Percentiles rank a stretch among this genome's conserved stretches.
Conservation (phyloP, 2,888 invertebrate genomes). For the Pyrgus malvae region DNA sequence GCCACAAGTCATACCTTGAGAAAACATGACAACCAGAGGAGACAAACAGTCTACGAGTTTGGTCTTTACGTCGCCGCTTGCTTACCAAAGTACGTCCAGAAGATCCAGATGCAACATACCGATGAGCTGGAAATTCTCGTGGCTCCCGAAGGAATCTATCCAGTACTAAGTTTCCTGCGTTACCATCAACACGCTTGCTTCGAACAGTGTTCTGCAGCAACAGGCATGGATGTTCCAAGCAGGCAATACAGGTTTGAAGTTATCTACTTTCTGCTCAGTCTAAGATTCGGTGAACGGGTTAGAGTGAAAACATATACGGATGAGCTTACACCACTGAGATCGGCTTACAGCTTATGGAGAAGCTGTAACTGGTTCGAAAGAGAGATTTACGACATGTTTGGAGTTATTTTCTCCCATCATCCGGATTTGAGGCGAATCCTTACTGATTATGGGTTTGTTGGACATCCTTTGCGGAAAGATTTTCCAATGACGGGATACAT, state of each 20-base stretch:
- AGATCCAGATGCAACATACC: constrained; percentile 63
- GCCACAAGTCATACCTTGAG: constrained; percentile 50
- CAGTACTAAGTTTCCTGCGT: constrained; percentile 58
- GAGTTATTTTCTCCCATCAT: constrained; percentile 65
- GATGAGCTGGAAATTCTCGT: constrained; percentile 66
- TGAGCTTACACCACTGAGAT: constrained; percentile 65
- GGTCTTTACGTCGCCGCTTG: constrained; percentile 69
- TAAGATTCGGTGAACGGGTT: constrained; percentile 53
- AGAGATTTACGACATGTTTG: constrained; percentile 72
- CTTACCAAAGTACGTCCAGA: constrained; percentile 69
- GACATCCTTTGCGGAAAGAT: constrained; percentile 72
- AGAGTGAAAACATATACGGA: constrained; percentile 70
- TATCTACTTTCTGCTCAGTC: constrained; percentile 55
- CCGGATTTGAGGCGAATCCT: constrained; percentile 69
- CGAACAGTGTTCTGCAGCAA: constrained; percentile 51
- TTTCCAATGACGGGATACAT: constrained; percentile 68
- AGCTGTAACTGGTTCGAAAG: constrained; percentile 57
- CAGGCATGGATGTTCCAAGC: constrained; percentile 67
- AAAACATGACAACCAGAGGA: constrained; percentile 54
- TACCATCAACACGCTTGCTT: constrained; percentile 69
- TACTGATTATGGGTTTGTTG: constrained; percentile 70
- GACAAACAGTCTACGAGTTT: constrained; percentile 65
- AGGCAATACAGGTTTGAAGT: constrained; percentile 66
- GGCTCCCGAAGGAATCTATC: constrained; percentile 61
- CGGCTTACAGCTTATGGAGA: constrained; percentile 54